Evolutionary conservation across 2,797 vertebrate species (phyloP).

Genomic region (Micropoecilia bifurca): DNA sequence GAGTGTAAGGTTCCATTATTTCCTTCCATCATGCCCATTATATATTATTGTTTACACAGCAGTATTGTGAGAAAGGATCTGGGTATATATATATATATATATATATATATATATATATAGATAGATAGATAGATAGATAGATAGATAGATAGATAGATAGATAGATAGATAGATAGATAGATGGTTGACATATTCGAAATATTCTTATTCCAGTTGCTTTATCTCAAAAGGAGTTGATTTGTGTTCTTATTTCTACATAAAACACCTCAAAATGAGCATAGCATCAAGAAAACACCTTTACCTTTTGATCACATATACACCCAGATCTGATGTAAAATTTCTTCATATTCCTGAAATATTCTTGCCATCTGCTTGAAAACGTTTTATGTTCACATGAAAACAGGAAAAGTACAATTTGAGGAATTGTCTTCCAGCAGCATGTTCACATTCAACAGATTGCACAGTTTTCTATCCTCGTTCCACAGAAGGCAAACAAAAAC

Average conservation of each 20-base stretch:
- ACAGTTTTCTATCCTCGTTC: conserved; percentile 29
- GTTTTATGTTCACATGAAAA: conserved; percentile 35
- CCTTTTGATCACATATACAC: conserved; percentile 15
- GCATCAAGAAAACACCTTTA: background rate
- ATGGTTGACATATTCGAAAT: background rate
- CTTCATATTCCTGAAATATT: conserved; percentile 43
- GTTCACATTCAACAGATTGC: conserved; percentile 50
- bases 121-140: too few relatives aligned
- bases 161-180: too few relatives aligned
- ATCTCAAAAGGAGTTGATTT: background rate
- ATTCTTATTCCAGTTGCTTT: conserved; percentile 6
- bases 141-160: too few relatives aligned
- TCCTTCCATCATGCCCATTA: conserved; percentile 9
- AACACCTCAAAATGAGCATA: conserved; percentile 15
- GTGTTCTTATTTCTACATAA: background rate
- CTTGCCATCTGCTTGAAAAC: conserved; percentile 47
- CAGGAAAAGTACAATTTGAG: conserved; percentile 41
- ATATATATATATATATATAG: too few relatives aligned
- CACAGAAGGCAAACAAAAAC: conserved; percentile 29
- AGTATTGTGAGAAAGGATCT: conserved; percentile 50
- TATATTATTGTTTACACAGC: conserved; percentile 52
- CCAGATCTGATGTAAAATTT: conserved; percentile 35
- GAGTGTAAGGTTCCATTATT: conserved; percentile 56
- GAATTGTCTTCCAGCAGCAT: conserved; percentile 28
- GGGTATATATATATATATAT: too few relatives aligned